These are phyloP conservation scores for Cyprinodon diabolis DNA, from an alignment of 2,797 vertebrate genomes.

Conservation along the genomic window DNA sequence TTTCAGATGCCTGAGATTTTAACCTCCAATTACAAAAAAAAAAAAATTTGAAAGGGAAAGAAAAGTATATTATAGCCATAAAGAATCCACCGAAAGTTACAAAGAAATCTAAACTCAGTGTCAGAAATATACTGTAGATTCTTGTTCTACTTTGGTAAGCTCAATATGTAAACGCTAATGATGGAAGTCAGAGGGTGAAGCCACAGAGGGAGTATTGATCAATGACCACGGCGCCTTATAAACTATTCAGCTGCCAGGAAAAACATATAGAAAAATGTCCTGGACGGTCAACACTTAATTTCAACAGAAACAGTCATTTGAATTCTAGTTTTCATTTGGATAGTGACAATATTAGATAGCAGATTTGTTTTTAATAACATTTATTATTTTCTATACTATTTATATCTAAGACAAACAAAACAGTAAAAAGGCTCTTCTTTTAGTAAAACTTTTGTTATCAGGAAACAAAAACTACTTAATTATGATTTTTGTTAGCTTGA, in stretches of 20 bases:
- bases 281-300: background rate
- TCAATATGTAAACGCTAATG: background rate
- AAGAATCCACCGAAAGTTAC: background rate
- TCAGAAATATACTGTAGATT: background rate
- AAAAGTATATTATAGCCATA: background rate
- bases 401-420: too few relatives aligned
- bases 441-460: too few relatives aligned
- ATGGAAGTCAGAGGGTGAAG: constrained; percentile 14
- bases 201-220: constrained; percentile 40
- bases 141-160: background rate
- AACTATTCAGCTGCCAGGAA: constrained; percentile 1
- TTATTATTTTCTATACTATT: too few relatives aligned
- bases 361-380: too few relatives aligned
- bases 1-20: constrained; percentile 3
- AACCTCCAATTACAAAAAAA: background rate
- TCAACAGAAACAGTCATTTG: background rate
- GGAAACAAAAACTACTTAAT: too few relatives aligned
- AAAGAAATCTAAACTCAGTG: background rate
- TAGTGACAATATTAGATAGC: background rate
- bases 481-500: too few relatives aligned
- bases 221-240: background rate
- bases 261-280: background rate
- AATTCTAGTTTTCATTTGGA: background rate
- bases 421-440: too few relatives aligned
- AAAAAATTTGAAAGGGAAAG: background rate